phyloP scores from a whole-genome alignment of 2,113 vertebrate species.

The Camelus dromedarius region DNA sequence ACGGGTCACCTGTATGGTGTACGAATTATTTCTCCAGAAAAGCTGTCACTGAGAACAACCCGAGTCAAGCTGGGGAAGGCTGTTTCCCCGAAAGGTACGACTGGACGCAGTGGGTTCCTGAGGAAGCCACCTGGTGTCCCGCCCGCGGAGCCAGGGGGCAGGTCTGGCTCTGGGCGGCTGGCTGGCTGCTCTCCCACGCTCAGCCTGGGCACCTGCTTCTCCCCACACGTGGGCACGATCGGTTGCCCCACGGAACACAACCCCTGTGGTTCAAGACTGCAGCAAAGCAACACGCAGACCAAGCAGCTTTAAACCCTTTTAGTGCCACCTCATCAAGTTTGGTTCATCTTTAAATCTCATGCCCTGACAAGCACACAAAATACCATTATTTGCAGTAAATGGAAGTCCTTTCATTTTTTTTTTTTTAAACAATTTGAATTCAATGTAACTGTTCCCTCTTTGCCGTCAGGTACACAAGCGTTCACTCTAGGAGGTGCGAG shows the following conservation, averaged over 20 bases:
- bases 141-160: rapidly evolving
- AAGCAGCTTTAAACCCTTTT: neutral
- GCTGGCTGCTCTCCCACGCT: neutral
- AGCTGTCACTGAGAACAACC: neutral
- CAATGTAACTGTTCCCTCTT: neutral
- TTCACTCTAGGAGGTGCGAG: neutral
- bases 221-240: neutral
- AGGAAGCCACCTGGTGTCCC: neutral
- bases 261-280: neutral
- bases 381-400: neutral
- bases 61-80: neutral
- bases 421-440: neutral
- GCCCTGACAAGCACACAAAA: neutral
- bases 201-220: neutral
- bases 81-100: neutral
- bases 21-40: neutral
- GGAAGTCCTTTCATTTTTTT: neutral
- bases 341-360: neutral
- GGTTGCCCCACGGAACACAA: neutral
- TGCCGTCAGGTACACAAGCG: neutral
- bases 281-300: neutral
- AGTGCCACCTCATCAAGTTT: neutral
- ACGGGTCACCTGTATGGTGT: neutral
- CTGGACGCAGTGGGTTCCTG: neutral
- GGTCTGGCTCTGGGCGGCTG: neutral